Evolutionary conservation across 2,888 invertebrate species (phyloP).

Genomic region (Dynastes hyllus): DNA sequence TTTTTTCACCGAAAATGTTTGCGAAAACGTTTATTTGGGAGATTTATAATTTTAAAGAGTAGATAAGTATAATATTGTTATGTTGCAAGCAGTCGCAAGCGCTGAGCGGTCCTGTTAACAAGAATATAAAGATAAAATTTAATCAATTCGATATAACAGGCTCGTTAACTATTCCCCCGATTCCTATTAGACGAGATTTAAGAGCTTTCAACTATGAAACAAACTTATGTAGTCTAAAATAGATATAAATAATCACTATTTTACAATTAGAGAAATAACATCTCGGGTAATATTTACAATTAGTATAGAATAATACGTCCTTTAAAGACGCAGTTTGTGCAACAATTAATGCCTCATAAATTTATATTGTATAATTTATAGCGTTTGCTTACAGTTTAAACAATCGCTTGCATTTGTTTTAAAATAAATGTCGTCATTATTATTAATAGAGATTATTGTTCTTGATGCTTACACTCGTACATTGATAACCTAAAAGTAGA

Average conservation of each 20-base stretch:
- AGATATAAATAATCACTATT: constrained; percentile 4
- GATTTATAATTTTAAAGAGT: neutral
- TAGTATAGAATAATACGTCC: neutral
- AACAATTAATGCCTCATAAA: constrained; percentile 24
- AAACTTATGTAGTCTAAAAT: too few species aligned
- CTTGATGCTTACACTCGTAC: neutral
- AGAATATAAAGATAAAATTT: too few species aligned
- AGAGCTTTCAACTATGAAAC: too few species aligned
- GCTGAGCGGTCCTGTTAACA: too few species aligned
- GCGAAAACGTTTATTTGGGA: neutral
- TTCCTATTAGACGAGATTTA: too few species aligned
- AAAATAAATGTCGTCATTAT: constrained; percentile 22
- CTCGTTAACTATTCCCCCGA: too few species aligned
- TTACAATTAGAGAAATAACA: constrained; percentile 5
- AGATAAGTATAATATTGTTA: too few species aligned
- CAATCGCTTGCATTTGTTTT: constrained; percentile 22
- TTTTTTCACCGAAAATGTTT: neutral
- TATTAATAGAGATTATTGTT: constrained; percentile 42
- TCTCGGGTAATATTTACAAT: neutral
- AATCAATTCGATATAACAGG: too few species aligned
- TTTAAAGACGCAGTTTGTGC: constrained; percentile 10
- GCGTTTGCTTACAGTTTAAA: constrained; percentile 23
- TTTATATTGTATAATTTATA: constrained; percentile 33
- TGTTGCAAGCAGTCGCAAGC: too few species aligned
- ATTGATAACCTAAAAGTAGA: constrained; percentile 29